phyloP scores from a whole-genome alignment of 64 coral and sea anemone genomes.

The Actinia equina region DNA sequence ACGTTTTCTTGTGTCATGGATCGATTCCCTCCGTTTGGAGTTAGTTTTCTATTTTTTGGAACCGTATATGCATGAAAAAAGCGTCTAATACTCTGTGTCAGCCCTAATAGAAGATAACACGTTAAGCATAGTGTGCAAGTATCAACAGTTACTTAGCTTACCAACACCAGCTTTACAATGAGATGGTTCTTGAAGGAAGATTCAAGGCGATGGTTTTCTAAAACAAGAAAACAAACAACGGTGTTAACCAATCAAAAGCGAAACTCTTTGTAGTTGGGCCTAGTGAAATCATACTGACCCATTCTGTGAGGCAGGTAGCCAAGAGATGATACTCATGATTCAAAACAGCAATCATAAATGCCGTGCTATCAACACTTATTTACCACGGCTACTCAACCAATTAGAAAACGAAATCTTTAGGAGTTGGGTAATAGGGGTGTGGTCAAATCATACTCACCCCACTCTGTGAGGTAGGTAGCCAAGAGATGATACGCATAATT shows the following conservation, averaged over 20 bases:
- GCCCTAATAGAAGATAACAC: no score
- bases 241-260: no score
- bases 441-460: slow-evolving; percentile 61
- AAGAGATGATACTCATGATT: slow-evolving; percentile 74
- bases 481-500: slow-evolving; percentile 76
- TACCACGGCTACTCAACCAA: no score
- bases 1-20: no score
- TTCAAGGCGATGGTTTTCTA: slow-evolving; percentile 93
- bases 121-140: no score
- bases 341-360: slow-evolving; percentile 75
- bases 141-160: slow-evolving; percentile 22
- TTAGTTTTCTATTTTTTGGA: no score
- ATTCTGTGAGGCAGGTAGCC: slow-evolving; percentile 85
- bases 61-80: no score
- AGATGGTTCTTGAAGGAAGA: slow-evolving; percentile 91
- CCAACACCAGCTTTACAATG: slow-evolving; percentile 92
- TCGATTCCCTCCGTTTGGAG: no score
- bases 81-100: no score
- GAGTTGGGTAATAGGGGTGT: no score
- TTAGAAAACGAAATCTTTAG: no score
- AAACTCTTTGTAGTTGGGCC: background rate
- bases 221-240: background rate
- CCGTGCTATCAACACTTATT: background rate
- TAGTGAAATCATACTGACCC: slow-evolving; percentile 57
- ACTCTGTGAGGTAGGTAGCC: slow-evolving; percentile 86